These are phyloP conservation scores for Zaprionus ornatus DNA, from an alignment of 1,140 invertebrate genomes.

Conservation along the genomic window DNA sequence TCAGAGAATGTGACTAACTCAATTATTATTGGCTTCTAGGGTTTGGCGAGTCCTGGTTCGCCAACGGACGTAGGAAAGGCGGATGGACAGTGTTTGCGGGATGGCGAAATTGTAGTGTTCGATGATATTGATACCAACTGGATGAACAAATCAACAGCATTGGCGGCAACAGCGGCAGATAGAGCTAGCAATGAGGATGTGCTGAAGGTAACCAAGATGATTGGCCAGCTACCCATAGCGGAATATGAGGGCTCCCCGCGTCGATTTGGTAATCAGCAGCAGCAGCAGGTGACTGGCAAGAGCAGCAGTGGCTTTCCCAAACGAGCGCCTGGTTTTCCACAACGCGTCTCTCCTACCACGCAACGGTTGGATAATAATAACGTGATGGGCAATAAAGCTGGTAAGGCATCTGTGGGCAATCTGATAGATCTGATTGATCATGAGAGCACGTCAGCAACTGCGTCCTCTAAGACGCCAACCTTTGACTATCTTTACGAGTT, in stretches of 20 bases:
- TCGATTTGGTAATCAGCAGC: slow-evolving; percentile 88
- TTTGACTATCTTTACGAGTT: slow-evolving; percentile 96
- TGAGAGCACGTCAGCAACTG: slow-evolving; percentile 37
- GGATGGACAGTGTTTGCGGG: slow-evolving; percentile 69
- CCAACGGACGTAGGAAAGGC: slow-evolving; percentile 80
- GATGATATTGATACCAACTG: slow-evolving; percentile 91
- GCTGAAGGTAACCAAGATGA: slow-evolving; percentile 90
- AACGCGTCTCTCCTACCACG: slow-evolving; percentile 82
- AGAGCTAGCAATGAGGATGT: slow-evolving; percentile 84
- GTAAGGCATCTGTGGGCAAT: slow-evolving; percentile 59
- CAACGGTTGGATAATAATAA: slow-evolving; percentile 34
- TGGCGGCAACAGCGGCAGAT: slow-evolving; percentile 15
- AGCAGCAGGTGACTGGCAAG: slow-evolving; percentile 12
- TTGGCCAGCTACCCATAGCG: slow-evolving; percentile 87
- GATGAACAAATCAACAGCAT: slow-evolving; percentile 83
- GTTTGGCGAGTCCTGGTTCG: slow-evolving; percentile 73
- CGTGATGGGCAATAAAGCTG: slow-evolving; percentile 34
- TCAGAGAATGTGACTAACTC: not conserved
- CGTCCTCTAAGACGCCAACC: slow-evolving; percentile 84
- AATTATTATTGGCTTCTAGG: slow-evolving; percentile 35
- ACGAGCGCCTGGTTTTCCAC: slow-evolving; percentile 88
- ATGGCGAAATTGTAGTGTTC: slow-evolving; percentile 90
- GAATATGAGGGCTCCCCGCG: slow-evolving; percentile 96
- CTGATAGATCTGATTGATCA: slow-evolving; percentile 69
- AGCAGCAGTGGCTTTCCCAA: slow-evolving; percentile 83